A percentile compares a stretch with the other conserved stretches of the same genome.
These are phyloP conservation scores for Prochilodus magdalenae DNA, from an alignment of 2,113 vertebrate genomes.

Conservation along the genomic window DNA sequence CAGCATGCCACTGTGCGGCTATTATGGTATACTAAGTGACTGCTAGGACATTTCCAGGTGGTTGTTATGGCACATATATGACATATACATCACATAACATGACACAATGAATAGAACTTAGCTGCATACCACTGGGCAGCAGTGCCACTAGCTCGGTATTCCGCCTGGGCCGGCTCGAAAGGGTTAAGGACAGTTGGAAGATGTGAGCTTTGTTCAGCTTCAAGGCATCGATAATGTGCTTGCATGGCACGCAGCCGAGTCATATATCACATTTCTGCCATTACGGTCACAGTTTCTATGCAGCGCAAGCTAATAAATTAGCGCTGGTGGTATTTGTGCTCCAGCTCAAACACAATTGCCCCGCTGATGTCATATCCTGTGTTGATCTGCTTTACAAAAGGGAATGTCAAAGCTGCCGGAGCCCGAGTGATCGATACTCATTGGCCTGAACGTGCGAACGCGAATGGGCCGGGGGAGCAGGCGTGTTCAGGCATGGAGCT, in stretches of 20 bases:
- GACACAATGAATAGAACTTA: no score
- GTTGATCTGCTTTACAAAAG: slow-evolving; percentile 34
- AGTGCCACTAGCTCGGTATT: no score
- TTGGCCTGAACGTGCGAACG: slow-evolving; percentile 16
- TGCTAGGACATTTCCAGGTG: no score
- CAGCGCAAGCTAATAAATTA: slow-evolving; percentile 20
- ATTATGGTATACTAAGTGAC: no score
- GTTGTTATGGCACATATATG: no score
- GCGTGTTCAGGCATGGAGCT: slow-evolving; percentile 21
- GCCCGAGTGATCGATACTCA: slow-evolving; percentile 25
- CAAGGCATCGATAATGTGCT: neutral
- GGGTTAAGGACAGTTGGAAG: neutral
- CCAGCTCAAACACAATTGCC: slow-evolving; percentile 30
- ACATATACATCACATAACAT: no score
- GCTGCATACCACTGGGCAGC: no score
- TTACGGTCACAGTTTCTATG: neutral
- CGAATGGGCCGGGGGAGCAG: neutral
- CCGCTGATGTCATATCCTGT: slow-evolving; percentile 45
- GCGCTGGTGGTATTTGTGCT: slow-evolving; percentile 14
- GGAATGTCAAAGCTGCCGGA: slow-evolving; percentile 28
- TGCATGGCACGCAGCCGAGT: neutral
- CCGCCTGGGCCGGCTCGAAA: no score
- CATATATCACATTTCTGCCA: slow-evolving; percentile 11
- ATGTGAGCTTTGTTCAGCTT: neutral
- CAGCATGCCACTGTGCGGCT: no score